Conservation (phyloP, 2,888 invertebrate species). For the Trimorus sp. region DNA sequence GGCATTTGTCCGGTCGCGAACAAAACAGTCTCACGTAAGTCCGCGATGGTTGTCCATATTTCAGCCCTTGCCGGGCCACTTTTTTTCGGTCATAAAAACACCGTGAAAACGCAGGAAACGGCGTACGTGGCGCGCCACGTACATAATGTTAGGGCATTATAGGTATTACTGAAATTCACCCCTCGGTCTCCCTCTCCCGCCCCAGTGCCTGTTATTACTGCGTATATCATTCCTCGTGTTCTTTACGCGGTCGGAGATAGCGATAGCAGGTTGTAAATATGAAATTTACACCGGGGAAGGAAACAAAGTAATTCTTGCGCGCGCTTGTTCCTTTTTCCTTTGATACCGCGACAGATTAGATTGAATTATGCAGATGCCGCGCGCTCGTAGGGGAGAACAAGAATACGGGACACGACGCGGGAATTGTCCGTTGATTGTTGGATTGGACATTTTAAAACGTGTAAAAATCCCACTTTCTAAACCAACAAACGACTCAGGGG, state of each 20-base stretch:
- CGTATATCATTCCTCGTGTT: constrained; percentile 78
- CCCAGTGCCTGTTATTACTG: constrained; percentile 77
- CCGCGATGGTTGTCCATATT: constrained; percentile 66
- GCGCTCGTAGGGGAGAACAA: not conserved
- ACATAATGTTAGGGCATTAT: constrained; percentile 73
- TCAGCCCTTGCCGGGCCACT: constrained; percentile 69
- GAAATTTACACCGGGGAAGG: constrained; percentile 70
- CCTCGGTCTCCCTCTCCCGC: constrained; percentile 72
- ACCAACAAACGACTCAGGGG: too few species aligned
- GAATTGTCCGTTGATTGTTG: too few species aligned
- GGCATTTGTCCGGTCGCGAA: constrained; percentile 36
- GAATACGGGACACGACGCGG: too few species aligned
- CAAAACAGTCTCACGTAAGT: constrained; percentile 31
- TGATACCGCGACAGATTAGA: constrained; percentile 57
- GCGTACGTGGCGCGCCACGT: constrained; percentile 66
- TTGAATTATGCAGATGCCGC: constrained; percentile 50
- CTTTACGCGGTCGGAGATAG: constrained; percentile 71
- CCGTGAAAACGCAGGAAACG: constrained; percentile 71
- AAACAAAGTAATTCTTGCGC: constrained; percentile 59
- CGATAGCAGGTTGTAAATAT: constrained; percentile 74
- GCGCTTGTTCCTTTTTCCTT: constrained; percentile 44
- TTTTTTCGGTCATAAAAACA: constrained; percentile 75
- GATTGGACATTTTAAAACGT: too few species aligned
- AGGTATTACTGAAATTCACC: constrained; percentile 78
- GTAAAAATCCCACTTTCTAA: too few species aligned